These are phyloP conservation scores for Bhutanitis thaidina DNA, from an alignment of 2,888 invertebrate genomes.

Conservation along the genomic window DNA sequence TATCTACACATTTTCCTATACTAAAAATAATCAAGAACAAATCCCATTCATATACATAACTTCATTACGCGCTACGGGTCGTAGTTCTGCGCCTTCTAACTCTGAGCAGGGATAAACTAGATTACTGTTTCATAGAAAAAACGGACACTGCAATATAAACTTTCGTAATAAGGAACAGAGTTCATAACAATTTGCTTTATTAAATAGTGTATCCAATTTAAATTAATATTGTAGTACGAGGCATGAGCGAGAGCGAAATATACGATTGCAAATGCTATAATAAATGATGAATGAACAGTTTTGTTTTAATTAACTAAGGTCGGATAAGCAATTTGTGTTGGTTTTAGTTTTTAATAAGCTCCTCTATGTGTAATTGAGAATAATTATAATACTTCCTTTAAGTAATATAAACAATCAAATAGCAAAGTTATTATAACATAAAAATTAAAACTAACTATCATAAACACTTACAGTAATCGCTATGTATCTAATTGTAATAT, in stretches of 20 bases:
- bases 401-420: too few species aligned
- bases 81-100: slow-evolving; percentile 47
- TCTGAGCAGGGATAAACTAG: slow-evolving; percentile 48
- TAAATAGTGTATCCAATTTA: slow-evolving; percentile 30
- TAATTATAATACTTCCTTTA: too few species aligned
- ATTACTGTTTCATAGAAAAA: slow-evolving; percentile 31
- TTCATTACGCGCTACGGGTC: slow-evolving; percentile 31
- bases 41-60: slow-evolving; percentile 43
- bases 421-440: too few species aligned
- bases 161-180: slow-evolving; percentile 29
- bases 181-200: slow-evolving; percentile 26
- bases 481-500: too few species aligned
- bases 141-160: slow-evolving; percentile 32
- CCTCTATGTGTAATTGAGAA: too few species aligned
- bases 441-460: too few species aligned
- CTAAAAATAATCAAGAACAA: slow-evolving; percentile 45
- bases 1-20: slow-evolving; percentile 8
- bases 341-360: too few species aligned
- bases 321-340: too few species aligned
- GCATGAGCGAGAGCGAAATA: slow-evolving; percentile 14
- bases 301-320: too few species aligned
- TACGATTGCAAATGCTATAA: neutral
- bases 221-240: slow-evolving; percentile 32
- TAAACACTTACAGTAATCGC: too few species aligned
- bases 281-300: too few species aligned